phyloP scores from a whole-genome alignment of 2,797 vertebrate species.

The Tachyglossus aculeatus region DNA sequence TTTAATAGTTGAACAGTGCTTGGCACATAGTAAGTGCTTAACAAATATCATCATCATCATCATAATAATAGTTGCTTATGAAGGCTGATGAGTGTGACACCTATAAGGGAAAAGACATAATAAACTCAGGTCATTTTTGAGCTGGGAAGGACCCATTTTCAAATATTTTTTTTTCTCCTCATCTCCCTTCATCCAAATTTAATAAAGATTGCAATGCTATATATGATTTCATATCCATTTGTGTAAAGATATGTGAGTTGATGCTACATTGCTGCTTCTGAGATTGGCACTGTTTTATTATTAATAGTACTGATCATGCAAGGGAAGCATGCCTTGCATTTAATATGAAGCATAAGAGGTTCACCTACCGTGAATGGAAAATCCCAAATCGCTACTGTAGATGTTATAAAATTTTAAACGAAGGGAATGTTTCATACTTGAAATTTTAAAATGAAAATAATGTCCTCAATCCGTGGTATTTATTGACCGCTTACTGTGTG shows the following conservation, averaged over 20 bases:
- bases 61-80: too few species aligned
- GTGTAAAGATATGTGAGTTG: constrained; percentile 11
- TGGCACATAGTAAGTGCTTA: too few species aligned
- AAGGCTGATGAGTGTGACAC: constrained; percentile 45
- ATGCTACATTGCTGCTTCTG: constrained; percentile 51
- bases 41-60: too few species aligned
- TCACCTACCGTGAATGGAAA: constrained; percentile 66
- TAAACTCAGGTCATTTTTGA: constrained; percentile 24
- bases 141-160: constrained; percentile 3
- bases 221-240: constrained; percentile 39
- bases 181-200: not conserved
- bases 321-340: constrained; percentile 65
- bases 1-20: too few species aligned
- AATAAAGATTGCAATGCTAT: constrained; percentile 18
- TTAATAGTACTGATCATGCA: constrained; percentile 71
- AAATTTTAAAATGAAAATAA: constrained; percentile 45
- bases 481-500: too few species aligned
- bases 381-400: constrained; percentile 72
- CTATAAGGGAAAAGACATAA: constrained; percentile 33
- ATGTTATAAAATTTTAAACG: constrained; percentile 74
- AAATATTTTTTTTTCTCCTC: too few species aligned
- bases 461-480: constrained; percentile 47
- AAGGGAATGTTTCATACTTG: constrained; percentile 46
- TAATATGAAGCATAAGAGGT: constrained; percentile 67
- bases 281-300: constrained; percentile 75